Conservation (phyloP, 2,888 invertebrate species). For the Acanthosepion pharaonis region DNA sequence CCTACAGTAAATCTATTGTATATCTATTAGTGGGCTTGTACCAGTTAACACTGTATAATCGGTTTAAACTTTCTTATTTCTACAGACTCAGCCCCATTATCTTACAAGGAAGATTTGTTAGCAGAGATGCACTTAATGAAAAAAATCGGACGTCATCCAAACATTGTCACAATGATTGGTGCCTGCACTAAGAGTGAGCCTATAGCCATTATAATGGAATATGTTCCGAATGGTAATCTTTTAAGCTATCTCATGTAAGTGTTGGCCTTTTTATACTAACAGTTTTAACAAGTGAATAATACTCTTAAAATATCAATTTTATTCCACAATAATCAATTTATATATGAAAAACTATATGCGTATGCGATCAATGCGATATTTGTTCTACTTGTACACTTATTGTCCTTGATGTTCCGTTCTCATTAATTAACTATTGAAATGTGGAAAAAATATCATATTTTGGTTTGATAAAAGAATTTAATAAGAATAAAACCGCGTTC, state of each 20-base stretch:
- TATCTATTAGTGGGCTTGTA: neutral
- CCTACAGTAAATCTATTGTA: no score
- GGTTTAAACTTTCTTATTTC: neutral
- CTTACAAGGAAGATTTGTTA: conserved; percentile 81
- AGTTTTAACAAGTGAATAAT: no score
- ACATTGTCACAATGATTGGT: conserved; percentile 85
- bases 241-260: conserved; percentile 73
- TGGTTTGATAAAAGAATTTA: no score
- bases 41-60: neutral
- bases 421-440: no score
- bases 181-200: conserved; percentile 84
- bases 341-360: no score
- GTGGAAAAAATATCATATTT: no score
- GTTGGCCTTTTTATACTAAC: neutral
- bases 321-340: no score
- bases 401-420: no score
- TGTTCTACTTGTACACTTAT: no score
- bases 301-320: no score
- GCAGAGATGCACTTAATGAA: conserved; percentile 87
- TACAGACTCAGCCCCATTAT: conserved; percentile 72
- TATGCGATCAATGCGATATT: no score
- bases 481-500: no score
- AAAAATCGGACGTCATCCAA: conserved; percentile 83
- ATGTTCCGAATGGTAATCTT: conserved; percentile 85
- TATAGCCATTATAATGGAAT: conserved; percentile 85